These are phyloP conservation scores for Corythornis cristatus DNA, from an alignment of 2,113 vertebrate genomes.

Conservation along the genomic window DNA sequence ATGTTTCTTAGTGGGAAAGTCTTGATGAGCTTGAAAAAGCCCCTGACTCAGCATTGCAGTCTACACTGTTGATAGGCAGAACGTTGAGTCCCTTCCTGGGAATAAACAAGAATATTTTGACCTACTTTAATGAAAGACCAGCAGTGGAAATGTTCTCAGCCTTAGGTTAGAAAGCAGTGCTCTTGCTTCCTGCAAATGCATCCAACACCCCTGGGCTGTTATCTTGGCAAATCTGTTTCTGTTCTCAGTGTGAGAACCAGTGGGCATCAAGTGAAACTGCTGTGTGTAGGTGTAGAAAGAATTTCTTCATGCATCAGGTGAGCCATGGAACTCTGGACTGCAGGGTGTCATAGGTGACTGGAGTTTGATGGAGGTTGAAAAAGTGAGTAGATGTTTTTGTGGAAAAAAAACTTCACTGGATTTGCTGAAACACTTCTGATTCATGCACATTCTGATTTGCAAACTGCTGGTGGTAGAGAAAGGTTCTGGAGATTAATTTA, in stretches of 20 bases:
- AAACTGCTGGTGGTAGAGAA: not conserved
- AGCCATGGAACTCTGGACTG: not conserved
- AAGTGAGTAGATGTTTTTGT: not conserved
- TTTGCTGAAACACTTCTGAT: not conserved
- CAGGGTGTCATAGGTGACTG: not conserved
- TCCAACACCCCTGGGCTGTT: not conserved
- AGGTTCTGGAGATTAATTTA: not conserved
- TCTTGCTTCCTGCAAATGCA: not conserved
- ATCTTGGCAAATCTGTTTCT: not conserved
- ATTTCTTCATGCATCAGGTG: not conserved
- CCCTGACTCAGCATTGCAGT: not conserved
- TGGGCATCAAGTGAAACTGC: not conserved
- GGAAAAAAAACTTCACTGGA: not conserved
- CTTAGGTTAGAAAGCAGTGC: not conserved
- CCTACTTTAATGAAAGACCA: conserved; percentile 10
- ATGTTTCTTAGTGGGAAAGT: not conserved
- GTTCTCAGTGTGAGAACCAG: not conserved
- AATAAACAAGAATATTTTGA: conserved; percentile 43
- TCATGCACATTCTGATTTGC: not conserved
- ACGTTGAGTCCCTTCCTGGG: conserved; percentile 18
- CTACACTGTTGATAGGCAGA: not conserved
- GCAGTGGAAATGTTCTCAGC: not conserved
- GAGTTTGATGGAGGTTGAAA: not conserved
- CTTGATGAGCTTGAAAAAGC: not conserved
- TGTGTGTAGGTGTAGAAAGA: not conserved